Evolutionary conservation across 2,797 vertebrate genomes (phyloP).

Genomic region (Gastrophryne carolinensis): DNA sequence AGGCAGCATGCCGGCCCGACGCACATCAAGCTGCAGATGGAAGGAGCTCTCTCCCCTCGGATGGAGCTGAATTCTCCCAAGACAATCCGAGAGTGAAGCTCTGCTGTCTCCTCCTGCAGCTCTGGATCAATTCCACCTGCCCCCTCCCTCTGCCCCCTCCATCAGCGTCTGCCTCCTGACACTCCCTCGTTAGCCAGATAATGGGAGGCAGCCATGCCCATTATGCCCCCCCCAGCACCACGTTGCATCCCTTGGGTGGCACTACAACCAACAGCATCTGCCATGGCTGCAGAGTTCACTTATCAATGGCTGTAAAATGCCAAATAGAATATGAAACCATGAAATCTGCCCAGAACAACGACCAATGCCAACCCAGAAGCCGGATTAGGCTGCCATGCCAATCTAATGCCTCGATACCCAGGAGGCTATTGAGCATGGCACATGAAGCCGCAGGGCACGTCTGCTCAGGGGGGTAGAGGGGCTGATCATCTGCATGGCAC

Average conservation of each 20-base stretch:
- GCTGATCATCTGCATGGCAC: too few species aligned
- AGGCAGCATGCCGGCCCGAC: slow-evolving; percentile 69
- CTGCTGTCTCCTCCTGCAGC: slow-evolving; percentile 60
- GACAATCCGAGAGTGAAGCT: slow-evolving; percentile 60
- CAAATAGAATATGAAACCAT: too few species aligned
- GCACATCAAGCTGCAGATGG: slow-evolving; percentile 63
- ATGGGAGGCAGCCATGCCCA: background rate
- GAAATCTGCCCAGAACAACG: too few species aligned
- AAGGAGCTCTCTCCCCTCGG: slow-evolving; percentile 63
- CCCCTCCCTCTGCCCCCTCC: slow-evolving; percentile 51
- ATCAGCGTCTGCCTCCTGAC: background rate
- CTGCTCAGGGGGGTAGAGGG: too few species aligned
- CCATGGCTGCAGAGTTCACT: background rate
- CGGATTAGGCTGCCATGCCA: too few species aligned
- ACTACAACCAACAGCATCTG: background rate
- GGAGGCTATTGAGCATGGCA: too few species aligned
- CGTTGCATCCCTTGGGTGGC: background rate
- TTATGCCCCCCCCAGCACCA: background rate
- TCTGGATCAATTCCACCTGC: slow-evolving; percentile 61
- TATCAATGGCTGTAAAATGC: too few species aligned
- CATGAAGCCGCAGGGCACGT: too few species aligned
- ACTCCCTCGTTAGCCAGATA: too few species aligned
- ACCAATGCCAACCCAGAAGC: too few species aligned
- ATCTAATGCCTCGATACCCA: too few species aligned
- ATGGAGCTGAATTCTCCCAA: slow-evolving; percentile 66